Conservation (phyloP, 2,113 vertebrate genomes). For the Corythornis madagascariensis region DNA sequence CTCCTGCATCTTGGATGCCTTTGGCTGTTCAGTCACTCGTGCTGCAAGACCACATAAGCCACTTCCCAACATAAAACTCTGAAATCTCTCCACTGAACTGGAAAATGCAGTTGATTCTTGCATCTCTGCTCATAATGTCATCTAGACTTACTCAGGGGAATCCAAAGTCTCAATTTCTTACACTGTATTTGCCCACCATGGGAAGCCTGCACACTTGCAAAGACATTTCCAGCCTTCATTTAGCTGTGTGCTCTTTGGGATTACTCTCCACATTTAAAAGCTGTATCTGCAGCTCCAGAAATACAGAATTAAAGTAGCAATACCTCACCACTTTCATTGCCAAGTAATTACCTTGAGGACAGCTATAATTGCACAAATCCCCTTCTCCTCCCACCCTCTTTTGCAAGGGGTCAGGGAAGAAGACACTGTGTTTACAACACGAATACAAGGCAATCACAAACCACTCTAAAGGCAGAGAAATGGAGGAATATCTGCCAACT, state of each 20-base stretch:
- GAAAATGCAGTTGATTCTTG: constrained; percentile 14
- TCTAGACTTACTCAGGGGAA: not conserved
- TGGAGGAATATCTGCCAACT: not conserved
- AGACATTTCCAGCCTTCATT: not conserved
- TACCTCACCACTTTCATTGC: not conserved
- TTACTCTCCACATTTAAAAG: not conserved
- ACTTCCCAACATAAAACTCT: constrained; percentile 1
- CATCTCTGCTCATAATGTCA: not conserved
- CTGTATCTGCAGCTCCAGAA: not conserved
- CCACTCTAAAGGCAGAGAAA: not conserved
- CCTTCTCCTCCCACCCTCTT: not conserved
- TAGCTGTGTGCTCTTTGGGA: not conserved
- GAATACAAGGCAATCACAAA: not conserved
- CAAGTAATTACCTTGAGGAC: not conserved
- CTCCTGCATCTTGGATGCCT: not conserved
- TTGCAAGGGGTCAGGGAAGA: not conserved
- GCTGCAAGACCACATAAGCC: not conserved
- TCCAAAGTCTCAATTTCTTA: not conserved
- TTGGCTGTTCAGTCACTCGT: not conserved
- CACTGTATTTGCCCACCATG: not conserved
- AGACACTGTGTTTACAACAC: not conserved
- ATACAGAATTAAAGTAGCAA: not conserved
- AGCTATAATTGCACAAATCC: not conserved
- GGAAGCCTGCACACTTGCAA: not conserved
- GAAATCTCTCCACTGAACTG: not conserved